These are phyloP conservation scores for Ectobius pallidus DNA, from an alignment of 2,888 invertebrate genomes.

Conservation along the genomic window DNA sequence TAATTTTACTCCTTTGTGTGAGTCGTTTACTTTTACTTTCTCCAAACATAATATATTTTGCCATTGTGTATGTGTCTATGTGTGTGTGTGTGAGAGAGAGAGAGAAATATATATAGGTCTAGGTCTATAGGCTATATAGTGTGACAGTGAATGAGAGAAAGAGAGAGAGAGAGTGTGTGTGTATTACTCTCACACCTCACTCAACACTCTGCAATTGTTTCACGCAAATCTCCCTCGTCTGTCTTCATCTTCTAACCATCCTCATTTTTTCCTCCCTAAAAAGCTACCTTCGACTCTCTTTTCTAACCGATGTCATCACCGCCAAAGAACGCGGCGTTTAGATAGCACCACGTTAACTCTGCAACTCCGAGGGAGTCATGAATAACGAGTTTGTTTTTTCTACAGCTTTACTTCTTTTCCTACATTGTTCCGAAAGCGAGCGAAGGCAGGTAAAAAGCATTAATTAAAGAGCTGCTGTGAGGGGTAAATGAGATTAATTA, in stretches of 20 bases:
- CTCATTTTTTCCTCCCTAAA: slow-evolving; percentile 45
- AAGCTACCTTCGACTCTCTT: background rate
- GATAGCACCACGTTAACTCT: slow-evolving; percentile 13
- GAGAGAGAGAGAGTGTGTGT: too few relatives aligned
- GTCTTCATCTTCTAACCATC: slow-evolving; percentile 46
- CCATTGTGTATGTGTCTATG: slow-evolving; percentile 6
- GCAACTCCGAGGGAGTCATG: slow-evolving; percentile 13
- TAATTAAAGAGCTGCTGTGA: slow-evolving; percentile 43
- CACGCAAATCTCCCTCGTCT: slow-evolving; percentile 43
- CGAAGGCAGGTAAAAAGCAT: slow-evolving; percentile 43
- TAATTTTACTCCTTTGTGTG: slow-evolving; percentile 5
- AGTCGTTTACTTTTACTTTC: slow-evolving; percentile 4
- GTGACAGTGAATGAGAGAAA: too few relatives aligned
- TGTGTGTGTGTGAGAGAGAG: background rate
- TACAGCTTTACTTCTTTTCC: slow-evolving; percentile 9
- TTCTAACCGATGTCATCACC: background rate
- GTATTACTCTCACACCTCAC: slow-evolving; percentile 25
- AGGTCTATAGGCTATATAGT: too few relatives aligned
- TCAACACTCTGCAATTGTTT: slow-evolving; percentile 35
- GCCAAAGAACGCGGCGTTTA: background rate
- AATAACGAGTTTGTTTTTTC: slow-evolving; percentile 40
- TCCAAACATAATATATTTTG: background rate
- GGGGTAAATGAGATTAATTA: slow-evolving; percentile 45
- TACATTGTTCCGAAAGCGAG: slow-evolving; percentile 37
- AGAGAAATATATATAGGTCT: too few relatives aligned